Conservation (phyloP, 2,113 vertebrate genomes). For the Saccopteryx leptura region DNA sequence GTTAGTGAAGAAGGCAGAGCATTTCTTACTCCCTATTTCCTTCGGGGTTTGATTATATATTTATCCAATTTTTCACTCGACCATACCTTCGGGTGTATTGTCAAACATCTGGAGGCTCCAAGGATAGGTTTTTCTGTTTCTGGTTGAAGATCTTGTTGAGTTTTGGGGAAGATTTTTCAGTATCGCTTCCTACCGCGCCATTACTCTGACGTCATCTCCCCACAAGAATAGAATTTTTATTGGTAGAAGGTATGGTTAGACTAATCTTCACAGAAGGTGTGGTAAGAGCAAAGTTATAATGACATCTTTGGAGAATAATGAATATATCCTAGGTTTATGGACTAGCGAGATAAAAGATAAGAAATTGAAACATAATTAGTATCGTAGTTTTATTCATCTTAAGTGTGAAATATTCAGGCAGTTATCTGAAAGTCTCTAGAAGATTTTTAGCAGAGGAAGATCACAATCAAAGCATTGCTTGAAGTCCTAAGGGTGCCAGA, state of each 20-base stretch:
- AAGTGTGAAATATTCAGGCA: not conserved
- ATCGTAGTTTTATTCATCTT: not conserved
- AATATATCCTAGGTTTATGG: not conserved
- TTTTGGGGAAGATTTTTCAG: no score
- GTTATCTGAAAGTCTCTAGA: not conserved
- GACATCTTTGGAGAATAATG: not conserved
- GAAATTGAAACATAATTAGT: not conserved
- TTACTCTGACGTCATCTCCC: no score
- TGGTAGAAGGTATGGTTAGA: not conserved
- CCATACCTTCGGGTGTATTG: no score
- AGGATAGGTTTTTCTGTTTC: no score
- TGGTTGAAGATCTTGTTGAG: no score
- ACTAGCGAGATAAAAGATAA: not conserved
- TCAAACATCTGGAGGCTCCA: no score
- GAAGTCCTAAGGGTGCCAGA: not conserved
- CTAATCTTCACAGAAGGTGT: not conserved
- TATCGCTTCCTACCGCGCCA: no score
- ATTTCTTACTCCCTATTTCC: no score
- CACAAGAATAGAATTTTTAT: not conserved
- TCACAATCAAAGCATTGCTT: not conserved
- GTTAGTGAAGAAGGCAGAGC: no score
- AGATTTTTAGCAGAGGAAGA: not conserved
- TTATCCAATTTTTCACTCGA: no score
- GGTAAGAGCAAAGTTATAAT: not conserved
- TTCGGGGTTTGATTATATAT: no score